phyloP scores from a whole-genome alignment of 2,888 invertebrate genomes.

The Euzetes globulus region DNA sequence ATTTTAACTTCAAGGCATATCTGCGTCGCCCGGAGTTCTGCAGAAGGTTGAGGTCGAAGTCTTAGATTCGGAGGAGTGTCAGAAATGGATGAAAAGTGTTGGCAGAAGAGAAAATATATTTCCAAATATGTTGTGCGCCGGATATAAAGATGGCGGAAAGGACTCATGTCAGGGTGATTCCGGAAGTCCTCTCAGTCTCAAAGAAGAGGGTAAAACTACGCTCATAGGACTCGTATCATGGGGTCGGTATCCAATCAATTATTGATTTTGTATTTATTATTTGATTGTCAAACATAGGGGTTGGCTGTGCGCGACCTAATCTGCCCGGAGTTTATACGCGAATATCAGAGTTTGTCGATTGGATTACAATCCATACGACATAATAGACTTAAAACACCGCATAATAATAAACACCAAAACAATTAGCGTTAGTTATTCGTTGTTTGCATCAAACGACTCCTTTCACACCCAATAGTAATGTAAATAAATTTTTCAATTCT shows the following conservation, averaged over 20 bases:
- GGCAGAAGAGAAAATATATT: conserved; percentile 85
- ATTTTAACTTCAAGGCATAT: conserved; percentile 27
- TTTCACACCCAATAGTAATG: background rate
- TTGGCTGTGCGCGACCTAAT: conserved; percentile 43
- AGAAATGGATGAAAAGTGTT: conserved; percentile 84
- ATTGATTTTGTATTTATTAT: background rate
- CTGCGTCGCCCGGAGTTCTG: conserved; percentile 73
- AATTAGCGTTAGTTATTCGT: background rate
- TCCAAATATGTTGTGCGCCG: conserved; percentile 76
- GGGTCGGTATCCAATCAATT: conserved; percentile 27
- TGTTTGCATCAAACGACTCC: background rate
- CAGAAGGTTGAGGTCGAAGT: conserved; percentile 56
- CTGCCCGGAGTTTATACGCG: conserved; percentile 43
- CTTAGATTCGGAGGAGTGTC: conserved; percentile 80
- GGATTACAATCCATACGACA: conserved; percentile 41
- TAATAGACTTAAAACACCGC: background rate
- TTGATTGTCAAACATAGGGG: conserved; percentile 37
- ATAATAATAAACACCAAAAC: background rate
- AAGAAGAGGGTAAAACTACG: conserved; percentile 41
- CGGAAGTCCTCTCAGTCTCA: conserved; percentile 42
- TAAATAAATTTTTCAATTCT: background rate
- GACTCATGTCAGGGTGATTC: conserved; percentile 45
- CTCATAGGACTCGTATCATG: conserved; percentile 42
- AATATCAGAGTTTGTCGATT: conserved; percentile 42
- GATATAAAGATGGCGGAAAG: conserved; percentile 59